phyloP scores from a whole-genome alignment of 2,113 vertebrate species.

The Ciconia maguari region DNA sequence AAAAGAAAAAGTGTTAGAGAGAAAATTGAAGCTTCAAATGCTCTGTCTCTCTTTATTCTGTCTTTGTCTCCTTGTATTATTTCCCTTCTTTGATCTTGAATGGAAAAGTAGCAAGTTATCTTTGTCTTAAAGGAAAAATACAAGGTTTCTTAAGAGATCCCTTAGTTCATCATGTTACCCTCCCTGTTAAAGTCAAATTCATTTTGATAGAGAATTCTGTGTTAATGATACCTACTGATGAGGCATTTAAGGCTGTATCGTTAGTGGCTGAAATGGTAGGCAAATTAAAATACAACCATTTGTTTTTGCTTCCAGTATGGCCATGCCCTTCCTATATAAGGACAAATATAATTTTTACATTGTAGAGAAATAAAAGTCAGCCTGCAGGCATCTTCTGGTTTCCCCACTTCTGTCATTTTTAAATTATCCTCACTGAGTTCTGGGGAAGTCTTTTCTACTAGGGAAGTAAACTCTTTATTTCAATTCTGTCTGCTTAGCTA shows the following conservation, averaged over 20 bases:
- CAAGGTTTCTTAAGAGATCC: slow-evolving; percentile 9
- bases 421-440: neutral
- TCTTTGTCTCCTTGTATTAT: neutral
- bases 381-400: neutral
- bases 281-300: neutral
- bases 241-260: neutral
- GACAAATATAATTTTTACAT: neutral
- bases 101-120: neutral
- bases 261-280: neutral
- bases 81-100: slow-evolving; percentile 31
- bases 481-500: neutral
- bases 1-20: neutral
- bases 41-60: neutral
- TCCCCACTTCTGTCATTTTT: neutral
- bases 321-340: neutral
- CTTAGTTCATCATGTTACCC: neutral
- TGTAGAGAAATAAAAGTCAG: neutral
- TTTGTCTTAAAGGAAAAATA: slow-evolving; percentile 23
- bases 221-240: neutral
- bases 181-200: neutral
- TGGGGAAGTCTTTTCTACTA: neutral
- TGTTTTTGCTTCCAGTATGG: neutral
- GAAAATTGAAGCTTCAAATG: slow-evolving; percentile 34
- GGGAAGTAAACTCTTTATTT: neutral
- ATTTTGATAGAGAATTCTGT: neutral